Base-by-base conservation (phyloP, 2,888 invertebrate species). In the Nysson spinosus region DNA sequence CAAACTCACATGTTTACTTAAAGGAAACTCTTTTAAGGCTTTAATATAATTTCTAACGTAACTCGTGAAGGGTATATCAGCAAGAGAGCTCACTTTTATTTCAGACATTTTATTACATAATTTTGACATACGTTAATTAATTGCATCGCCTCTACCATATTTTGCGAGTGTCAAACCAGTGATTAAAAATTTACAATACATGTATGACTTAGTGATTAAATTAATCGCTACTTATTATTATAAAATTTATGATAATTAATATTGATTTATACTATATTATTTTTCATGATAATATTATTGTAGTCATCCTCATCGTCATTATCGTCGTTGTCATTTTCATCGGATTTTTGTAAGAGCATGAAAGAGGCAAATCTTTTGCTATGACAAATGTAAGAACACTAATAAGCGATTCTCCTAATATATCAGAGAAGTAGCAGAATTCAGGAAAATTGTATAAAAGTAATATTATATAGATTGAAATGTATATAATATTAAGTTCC, bases 371-470 rank as follows among this genome's bases (percentile, higher is more conserved):
- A 14, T n/a, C 43, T 75, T 71, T 69, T 72, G 65, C 70, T 75
- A 69, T 56, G 63, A 70, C 46, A 65, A 65, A 63, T 70, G 40
- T 72, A 68, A 69, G 46, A 61, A 71, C 42, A 65, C 42, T 52
- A 43, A 60, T 54, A 39, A 56, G 52, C 39, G 63, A 63, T 65
- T 65, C 50, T 63, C 57, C 67, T 70, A 35, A 35, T 66, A 44
- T 56, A 68, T 64, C 52, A 63, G 51, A 74, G 61, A 67, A 65
- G 37, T 63, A 61, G 60, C 56, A 61, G 57, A 71, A 55, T 66
- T 68, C 68, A 72, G 71, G 62, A 77, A 75, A 78, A 78, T 72
- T 81, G 81, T 81, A 80, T 78, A 80, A 79, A 79, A 78, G 70
- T 72, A 77, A 77, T 72, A 76, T 69, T 64, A 77, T 75, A 70